Evolutionary conservation across 1,140 invertebrate species (phyloP).

Genomic region (Gryon sp.): DNA sequence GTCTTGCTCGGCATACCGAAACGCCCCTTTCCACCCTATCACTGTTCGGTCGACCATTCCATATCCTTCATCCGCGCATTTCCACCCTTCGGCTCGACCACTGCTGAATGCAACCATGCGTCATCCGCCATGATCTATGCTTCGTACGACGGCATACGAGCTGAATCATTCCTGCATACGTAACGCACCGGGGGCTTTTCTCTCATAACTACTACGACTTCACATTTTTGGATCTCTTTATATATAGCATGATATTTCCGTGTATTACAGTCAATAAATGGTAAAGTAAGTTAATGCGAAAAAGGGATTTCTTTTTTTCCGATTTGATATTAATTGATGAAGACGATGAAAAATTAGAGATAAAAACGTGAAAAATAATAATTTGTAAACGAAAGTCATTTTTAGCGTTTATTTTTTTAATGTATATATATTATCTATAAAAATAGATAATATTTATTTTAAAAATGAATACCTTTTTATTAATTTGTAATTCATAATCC

Average conservation of each 20-base stretch:
- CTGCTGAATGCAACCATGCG: constrained; percentile 76
- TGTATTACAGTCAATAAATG: neutral
- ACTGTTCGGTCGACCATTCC: constrained; percentile 74
- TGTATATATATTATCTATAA: no score
- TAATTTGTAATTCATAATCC: no score
- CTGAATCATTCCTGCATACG: constrained; percentile 38
- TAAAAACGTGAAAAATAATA: no score
- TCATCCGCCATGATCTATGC: constrained; percentile 78
- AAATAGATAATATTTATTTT: no score
- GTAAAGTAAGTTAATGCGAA: neutral
- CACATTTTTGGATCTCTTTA: constrained; percentile 16
- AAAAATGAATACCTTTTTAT: no score
- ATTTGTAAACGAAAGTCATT: no score
- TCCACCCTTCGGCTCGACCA: constrained; percentile 70
- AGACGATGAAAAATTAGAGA: no score
- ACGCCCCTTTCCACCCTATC: constrained; percentile 73
- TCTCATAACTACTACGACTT: constrained; percentile 36
- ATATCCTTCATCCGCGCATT: constrained; percentile 78
- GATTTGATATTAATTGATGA: no score
- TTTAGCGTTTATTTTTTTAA: no score
- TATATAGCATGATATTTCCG: constrained; percentile 3
- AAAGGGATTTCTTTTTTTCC: no score
- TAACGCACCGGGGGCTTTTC: constrained; percentile 22
- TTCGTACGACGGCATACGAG: constrained; percentile 52
- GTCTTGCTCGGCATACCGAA: constrained; percentile 74